Evolutionary conservation across 2,797 vertebrate species (phyloP), one percentile per base, ranked within the genome.

Genomic region (Scarus forsteni): DNA sequence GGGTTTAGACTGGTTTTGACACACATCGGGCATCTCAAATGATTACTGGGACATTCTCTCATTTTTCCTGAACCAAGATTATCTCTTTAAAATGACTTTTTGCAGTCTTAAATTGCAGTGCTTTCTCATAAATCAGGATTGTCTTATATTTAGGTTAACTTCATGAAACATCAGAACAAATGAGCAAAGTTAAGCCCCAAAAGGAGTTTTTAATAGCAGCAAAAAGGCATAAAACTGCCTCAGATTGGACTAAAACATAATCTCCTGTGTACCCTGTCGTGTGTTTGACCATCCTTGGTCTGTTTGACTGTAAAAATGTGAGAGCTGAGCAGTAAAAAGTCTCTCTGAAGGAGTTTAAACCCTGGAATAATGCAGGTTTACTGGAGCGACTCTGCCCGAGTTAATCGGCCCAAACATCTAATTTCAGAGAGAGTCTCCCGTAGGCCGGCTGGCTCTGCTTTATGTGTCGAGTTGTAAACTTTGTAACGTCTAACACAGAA

Each of bases 371-470:
- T 45, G 62, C 69, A 64, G 79, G 46, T 61, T 76, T 63, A 75
- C 66, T 68, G 52, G 75, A 65, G 79, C 69, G 48, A 49, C 72
- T 34, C 44, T 49, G 67, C 57, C 59, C 0, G 66, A 79, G 77
- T 82, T 82, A 85, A 85, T 80, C 53, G 35, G 70, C 79, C 70
- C 64, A 57, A 72, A 73, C 67, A 54, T 79, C 73, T 79, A 57
- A 74, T 85, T 66, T 66, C 40, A 56, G 70, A 58, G 46, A 42
- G 60, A 46, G 45, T 42, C 69, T 72, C 56, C 66, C 65, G 42
- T 27, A 68, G 53, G 75, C 44, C 50, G 58, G 55, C 63, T 38
- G 74, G 8, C 52, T 70, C 79, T 70, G 50, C 6, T 69, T 77
- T 57, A 74, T 49, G 70, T 71, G 66, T 64, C n/a, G 10, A 77